Evolutionary conservation across 2,113 vertebrate species (phyloP).

Genomic region (Silurus asotus): DNA sequence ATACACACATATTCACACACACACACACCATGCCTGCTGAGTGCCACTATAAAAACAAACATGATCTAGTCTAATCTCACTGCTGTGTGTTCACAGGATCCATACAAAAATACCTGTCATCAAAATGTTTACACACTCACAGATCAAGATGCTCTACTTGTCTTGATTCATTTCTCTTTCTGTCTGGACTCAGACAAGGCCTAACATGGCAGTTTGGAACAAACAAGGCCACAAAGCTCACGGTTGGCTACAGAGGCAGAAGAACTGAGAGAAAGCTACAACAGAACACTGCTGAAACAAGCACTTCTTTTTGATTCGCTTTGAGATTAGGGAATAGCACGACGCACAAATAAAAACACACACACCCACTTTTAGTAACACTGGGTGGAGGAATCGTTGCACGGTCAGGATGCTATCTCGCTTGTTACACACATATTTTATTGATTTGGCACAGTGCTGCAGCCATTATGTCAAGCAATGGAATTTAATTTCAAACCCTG

Average conservation of each 20-base stretch:
- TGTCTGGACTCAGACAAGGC: background rate
- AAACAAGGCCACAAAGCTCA: background rate
- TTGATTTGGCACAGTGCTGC: background rate
- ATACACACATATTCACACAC: slow-evolving; percentile 10
- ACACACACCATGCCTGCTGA: slow-evolving; percentile 10
- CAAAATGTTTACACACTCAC: slow-evolving; percentile 13
- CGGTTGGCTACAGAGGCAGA: background rate
- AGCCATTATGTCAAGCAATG: background rate
- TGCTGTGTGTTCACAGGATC: slow-evolving; percentile 29
- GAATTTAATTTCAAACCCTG: background rate
- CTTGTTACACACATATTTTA: background rate
- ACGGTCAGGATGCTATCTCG: background rate
- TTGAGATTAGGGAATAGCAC: slow-evolving; percentile 62
- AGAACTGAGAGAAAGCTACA: background rate
- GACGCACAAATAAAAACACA: slow-evolving; percentile 38
- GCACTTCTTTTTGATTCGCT: slow-evolving; percentile 50
- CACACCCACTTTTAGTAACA: slow-evolving; percentile 29
- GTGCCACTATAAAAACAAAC: slow-evolving; percentile 41
- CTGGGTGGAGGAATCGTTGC: background rate
- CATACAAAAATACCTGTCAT: background rate
- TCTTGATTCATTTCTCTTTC: background rate
- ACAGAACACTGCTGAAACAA: slow-evolving; percentile 45
- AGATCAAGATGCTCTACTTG: slow-evolving; percentile 8
- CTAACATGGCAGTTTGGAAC: background rate
- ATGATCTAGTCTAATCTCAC: slow-evolving; percentile 39